Percentiles rank a stretch among this genome's conserved stretches.
These are phyloP conservation scores for Petrocephalus microphthalmus DNA, from an alignment of 2,113 vertebrate species.

Conservation along the genomic window DNA sequence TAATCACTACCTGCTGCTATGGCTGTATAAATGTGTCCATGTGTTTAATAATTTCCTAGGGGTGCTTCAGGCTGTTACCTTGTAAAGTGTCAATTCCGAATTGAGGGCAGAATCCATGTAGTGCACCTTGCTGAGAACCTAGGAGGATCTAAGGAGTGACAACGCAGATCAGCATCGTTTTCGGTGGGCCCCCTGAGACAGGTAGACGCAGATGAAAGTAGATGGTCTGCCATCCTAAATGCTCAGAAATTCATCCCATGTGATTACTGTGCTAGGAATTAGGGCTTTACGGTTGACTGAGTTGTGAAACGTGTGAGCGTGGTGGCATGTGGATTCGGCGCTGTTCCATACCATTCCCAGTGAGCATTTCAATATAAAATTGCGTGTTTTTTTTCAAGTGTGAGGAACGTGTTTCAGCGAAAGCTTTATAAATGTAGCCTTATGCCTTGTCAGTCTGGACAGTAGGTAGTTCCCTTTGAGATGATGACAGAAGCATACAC, in stretches of 20 bases:
- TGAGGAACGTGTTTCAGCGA: not conserved
- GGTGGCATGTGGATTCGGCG: not conserved
- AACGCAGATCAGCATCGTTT: not conserved
- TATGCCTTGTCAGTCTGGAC: not conserved
- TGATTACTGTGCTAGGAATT: not conserved
- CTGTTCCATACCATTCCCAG: not conserved
- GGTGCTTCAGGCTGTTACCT: not conserved
- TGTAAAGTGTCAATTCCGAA: not conserved
- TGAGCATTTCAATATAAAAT: not conserved
- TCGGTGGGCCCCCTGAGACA: not conserved
- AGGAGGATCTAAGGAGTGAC: not conserved
- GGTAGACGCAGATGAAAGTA: not conserved
- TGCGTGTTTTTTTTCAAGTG: not conserved
- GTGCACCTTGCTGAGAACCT: not conserved
- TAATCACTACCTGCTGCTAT: not conserved
- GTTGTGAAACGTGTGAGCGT: not conserved
- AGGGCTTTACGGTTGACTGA: not conserved
- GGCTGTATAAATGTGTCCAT: not conserved
- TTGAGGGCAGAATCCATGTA: not conserved
- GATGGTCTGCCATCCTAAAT: not conserved
- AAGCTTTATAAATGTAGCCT: not conserved
- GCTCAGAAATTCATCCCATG: not conserved
- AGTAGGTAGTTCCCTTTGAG: not conserved
- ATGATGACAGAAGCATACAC: not conserved
- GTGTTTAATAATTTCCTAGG: not conserved